These are phyloP conservation scores for Nyctibius bracteatus DNA, from an alignment of 2,113 vertebrate species.

Conservation along the genomic window DNA sequence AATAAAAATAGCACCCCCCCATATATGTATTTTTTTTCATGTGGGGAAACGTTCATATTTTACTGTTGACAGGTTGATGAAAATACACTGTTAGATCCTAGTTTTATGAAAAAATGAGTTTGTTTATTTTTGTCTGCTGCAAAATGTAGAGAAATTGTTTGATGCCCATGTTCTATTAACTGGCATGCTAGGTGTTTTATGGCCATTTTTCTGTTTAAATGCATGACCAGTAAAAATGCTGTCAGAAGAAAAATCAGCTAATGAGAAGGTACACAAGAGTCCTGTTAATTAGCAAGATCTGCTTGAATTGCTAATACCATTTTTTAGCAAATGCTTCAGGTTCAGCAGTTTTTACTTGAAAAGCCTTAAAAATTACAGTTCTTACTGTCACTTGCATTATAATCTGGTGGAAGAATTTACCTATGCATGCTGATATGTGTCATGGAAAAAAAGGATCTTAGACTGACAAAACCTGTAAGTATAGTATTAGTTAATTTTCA, in stretches of 20 bases:
- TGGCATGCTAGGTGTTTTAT: background rate
- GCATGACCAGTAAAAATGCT: constrained; percentile 1
- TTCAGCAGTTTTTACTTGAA: background rate
- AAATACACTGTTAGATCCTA: constrained; percentile 42
- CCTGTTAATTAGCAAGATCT: constrained; percentile 26
- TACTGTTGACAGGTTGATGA: constrained; percentile 41
- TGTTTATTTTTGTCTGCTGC: background rate
- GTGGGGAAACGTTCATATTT: constrained; percentile 13
- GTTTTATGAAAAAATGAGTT: constrained; percentile 21
- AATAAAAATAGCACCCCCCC: background rate
- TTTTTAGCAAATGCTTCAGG: background rate
- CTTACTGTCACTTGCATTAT: background rate
- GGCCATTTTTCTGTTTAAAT: constrained; percentile 15
- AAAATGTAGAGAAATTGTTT: constrained; percentile 10
- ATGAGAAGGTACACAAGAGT: background rate
- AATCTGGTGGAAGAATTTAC: background rate
- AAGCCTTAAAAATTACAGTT: background rate
- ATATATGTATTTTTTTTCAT: background rate
- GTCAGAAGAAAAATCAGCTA: constrained; percentile 12
- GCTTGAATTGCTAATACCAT: constrained; percentile 14
- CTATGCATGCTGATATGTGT: background rate
- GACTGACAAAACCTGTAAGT: background rate
- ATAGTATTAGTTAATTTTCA: background rate
- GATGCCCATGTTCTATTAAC: background rate
- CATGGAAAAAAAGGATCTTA: background rate